Base-by-base conservation (phyloP, 2,113 vertebrate species). In the Natator depressus region DNA sequence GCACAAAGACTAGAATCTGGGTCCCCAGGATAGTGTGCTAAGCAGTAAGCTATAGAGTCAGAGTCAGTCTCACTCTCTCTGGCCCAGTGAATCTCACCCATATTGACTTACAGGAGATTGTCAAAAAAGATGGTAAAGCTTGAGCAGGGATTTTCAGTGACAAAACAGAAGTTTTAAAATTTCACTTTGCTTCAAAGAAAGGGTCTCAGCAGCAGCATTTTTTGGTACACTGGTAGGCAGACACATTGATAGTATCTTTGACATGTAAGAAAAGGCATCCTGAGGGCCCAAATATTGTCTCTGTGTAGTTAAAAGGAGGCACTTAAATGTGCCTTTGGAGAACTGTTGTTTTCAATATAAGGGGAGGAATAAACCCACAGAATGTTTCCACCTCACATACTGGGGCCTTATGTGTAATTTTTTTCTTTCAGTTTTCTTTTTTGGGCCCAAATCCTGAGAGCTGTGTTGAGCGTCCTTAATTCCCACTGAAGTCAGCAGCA, bases 201-300 rank as follows among this genome's bases (percentile, higher is more conserved):
- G 47, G 65, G 84, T 94, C 84, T 84, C 96, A 96, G 94, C 92
- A 91, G 90, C 86, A 69, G 75, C 16, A 86, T 78, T 97, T 72
- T 97, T 96, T 95, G 85, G 96, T 94, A 96, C 91, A 50, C 84
- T 92, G 81, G 89, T 86, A 95, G 94, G 88, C 88, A 96, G 95
- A 92, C 85, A 90, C 75, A 94, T 96, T 96, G 97, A 97, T 98
- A 98, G 80, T 94, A 97, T 97, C 89, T 96, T 96, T 98, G 93
- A 96, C 94, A 96, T 93, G 84, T 1, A 97, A 93, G 87, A 97
- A 96, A 92, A 91, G 84, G 94, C 84, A 97, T 46, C 95, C 92
- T 10, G 27, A 97, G 93, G 91, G 88, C 55, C 85, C 80, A 83
- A 90, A 94, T 94, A 96, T 97, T 97, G 16, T 29, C 51, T 91